A percentile compares a stretch with the other conserved stretches of the same genome.
Conservation (phyloP, 2,888 invertebrate species). For the Cerastis rubricosa region DNA sequence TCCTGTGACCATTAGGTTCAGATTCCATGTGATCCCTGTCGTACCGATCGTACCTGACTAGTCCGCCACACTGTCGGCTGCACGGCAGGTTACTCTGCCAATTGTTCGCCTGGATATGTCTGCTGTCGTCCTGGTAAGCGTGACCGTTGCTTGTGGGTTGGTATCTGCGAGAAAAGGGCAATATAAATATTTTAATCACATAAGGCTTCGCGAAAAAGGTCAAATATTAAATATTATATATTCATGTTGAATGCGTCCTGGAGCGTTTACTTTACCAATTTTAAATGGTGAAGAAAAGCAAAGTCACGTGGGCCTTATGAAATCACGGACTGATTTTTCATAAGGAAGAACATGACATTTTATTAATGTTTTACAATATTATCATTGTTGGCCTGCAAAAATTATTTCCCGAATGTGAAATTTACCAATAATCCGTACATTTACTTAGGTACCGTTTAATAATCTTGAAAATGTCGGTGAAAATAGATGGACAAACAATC, state of each 20-base stretch:
- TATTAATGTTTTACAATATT: not conserved
- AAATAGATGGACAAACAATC: constrained; percentile 10
- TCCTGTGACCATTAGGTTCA: constrained; percentile 2
- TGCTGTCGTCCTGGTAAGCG: constrained; percentile 71
- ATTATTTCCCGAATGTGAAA: not conserved
- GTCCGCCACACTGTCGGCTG: constrained; percentile 85
- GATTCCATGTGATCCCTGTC: constrained; percentile 17
- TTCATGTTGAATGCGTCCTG: not conserved
- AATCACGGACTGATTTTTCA: not conserved
- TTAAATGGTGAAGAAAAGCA: not conserved
- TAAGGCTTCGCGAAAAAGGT: not conserved
- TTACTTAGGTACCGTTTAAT: not conserved
- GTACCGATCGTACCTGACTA: constrained; percentile 84
- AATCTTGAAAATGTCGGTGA: not conserved
- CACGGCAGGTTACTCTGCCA: constrained; percentile 82
- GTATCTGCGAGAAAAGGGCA: constrained; percentile 64
- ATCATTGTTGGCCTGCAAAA: not conserved
- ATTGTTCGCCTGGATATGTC: constrained; percentile 76
- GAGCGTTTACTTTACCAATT: not conserved
- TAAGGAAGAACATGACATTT: not conserved
- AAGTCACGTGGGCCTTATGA: not conserved
- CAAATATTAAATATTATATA: not conserved
- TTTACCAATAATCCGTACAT: not conserved
- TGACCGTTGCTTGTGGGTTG: constrained; percentile 71
- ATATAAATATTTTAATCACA: not conserved